Base-by-base conservation (phyloP, 2,888 invertebrate genomes). In the Rhingia campestris region DNA sequence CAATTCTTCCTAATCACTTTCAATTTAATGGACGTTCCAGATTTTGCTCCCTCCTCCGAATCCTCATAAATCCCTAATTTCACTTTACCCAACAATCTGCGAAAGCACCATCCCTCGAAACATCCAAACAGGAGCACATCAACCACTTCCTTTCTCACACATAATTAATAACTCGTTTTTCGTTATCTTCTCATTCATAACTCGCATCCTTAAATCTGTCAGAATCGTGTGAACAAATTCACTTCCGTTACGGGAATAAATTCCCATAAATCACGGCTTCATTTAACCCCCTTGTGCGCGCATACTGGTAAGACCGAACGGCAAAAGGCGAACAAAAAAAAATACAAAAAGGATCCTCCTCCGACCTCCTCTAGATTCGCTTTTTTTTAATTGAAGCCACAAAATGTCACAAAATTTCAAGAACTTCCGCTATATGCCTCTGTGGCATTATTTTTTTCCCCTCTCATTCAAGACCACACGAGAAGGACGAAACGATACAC, bases 191-290 rank as follows among this genome's bases (percentile, higher is more conserved):
- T n/a, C n/a, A 37, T 45, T 75, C 59, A 43, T 73, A 69, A 56
- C 59, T 73, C 56, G 58, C 73, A 58, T 74, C 69, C 74, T 74
- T 49, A 49, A 72, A 72, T 81, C 12, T 76, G 59, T 61, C 74
- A 64, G 45, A 70, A 66, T 64, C 84, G 84, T 84, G 84, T 80
- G 84, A 84, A 84, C 84, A 80, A 84, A 84, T 84, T 84, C 70
- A 84, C 84, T 84, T 84, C 84, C 80, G 80, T 74, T 84, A 66
- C 64, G 64, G 53, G 70, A 77, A 72, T 81, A 81, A 70, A 66
- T 72, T 81, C 84, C 53, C 84, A 84, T 84, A 84, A 84, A 84
- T 84, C 84, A 84, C 84, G 61, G 47, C 54, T 56, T 66, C 66
- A 58, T 69, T 53, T 53, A 54, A 32, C 12, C 59, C 58, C 74